A percentile compares a stretch with the other conserved stretches of the same genome.
phyloP scores from a whole-genome alignment of 2,113 vertebrate species.

The human region GRCh38 chr3:163155001-163155500 shows the following conservation, averaged over 20 bases:
- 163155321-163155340: not conserved
- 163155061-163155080: not conserved
- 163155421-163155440: not conserved
- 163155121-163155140: not conserved
- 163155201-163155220: not conserved
- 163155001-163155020: not conserved
- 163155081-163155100: not conserved
- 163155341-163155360: not conserved
- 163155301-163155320: not conserved
- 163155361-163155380: not conserved
- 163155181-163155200: not conserved
- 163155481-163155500: not conserved
- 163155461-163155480: not conserved
- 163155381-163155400: not conserved
- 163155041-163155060: not conserved
- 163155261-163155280: not conserved
- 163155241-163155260: not conserved
- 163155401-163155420: not conserved
- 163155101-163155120: not conserved
- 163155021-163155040: no score
- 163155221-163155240: not conserved
- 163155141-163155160: not conserved
- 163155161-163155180: not conserved
- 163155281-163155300: not conserved
- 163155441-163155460: not conserved